These are phyloP conservation scores for Passerculus sandwichensis DNA, from an alignment of 2,797 vertebrate genomes.

Conservation along the genomic window DNA sequence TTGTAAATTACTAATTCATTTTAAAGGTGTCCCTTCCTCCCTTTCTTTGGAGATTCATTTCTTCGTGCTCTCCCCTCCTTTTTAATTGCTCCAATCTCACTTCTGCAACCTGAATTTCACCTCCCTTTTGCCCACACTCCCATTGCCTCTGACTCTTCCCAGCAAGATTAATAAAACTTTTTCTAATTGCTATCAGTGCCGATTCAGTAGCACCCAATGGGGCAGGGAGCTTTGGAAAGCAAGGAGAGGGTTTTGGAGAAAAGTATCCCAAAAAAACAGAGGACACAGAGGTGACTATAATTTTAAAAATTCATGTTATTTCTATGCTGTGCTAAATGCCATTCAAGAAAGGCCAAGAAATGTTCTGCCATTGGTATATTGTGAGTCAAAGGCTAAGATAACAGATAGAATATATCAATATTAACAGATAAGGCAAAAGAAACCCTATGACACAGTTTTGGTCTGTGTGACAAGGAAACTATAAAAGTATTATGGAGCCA, in stretches of 20 bases:
- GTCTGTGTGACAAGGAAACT: neutral
- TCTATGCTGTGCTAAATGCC: neutral
- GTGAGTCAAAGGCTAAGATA: neutral
- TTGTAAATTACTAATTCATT: neutral
- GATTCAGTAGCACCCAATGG: neutral
- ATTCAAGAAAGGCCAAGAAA: neutral
- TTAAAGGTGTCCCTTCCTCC: neutral
- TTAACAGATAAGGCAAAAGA: neutral
- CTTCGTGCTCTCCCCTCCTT: neutral
- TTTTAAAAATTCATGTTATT: neutral
- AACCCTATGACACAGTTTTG: neutral
- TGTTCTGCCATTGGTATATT: neutral
- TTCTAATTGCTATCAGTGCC: neutral
- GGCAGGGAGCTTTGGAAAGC: neutral
- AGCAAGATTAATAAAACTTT: neutral
- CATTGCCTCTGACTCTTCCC: neutral
- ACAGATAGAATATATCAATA: neutral
- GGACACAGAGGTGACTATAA: neutral
- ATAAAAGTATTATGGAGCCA: neutral
- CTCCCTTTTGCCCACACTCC: neutral
- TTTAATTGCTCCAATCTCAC: neutral
- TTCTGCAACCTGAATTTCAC: neutral
- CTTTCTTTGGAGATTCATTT: neutral
- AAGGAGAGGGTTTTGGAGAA: neutral
- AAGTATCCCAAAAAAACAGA: neutral